Evolutionary conservation across 2,113 vertebrate species (phyloP).

Genomic region (Heptranchias perlo): DNA sequence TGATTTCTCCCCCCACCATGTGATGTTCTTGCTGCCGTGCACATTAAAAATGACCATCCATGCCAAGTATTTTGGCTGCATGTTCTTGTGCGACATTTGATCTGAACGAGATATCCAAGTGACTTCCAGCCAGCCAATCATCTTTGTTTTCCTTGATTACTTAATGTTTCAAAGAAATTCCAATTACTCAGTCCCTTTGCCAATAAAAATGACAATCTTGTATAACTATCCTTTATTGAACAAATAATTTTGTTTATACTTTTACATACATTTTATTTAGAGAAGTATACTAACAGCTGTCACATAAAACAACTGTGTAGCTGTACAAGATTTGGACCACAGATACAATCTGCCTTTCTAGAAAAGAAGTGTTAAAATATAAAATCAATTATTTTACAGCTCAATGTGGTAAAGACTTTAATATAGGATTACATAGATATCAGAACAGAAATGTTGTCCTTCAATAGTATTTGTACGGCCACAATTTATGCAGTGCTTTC

Average conservation of each 20-base stretch:
- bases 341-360: constrained; percentile 27
- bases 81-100: too few species aligned
- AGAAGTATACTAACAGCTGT: constrained; percentile 46
- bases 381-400: constrained; percentile 36
- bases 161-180: too few species aligned
- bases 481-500: constrained; percentile 5
- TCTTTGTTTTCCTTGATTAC: too few species aligned
- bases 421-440: constrained; percentile 30
- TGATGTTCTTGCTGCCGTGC: too few species aligned
- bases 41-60: too few species aligned
- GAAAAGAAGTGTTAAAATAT: constrained; percentile 30
- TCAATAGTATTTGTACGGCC: constrained; percentile 24
- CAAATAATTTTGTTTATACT: constrained; percentile 25
- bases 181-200: neutral
- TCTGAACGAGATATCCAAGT: too few species aligned
- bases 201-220: neutral
- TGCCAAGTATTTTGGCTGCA: too few species aligned
- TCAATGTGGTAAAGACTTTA: neutral
- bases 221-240: constrained; percentile 26
- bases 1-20: too few species aligned
- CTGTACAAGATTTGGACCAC: constrained; percentile 50
- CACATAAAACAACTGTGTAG: constrained; percentile 43
- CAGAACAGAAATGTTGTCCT: neutral
- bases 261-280: constrained; percentile 46
- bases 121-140: too few species aligned